Conservation (phyloP, 2,888 invertebrate genomes). For the Thymelicus acteon region DNA sequence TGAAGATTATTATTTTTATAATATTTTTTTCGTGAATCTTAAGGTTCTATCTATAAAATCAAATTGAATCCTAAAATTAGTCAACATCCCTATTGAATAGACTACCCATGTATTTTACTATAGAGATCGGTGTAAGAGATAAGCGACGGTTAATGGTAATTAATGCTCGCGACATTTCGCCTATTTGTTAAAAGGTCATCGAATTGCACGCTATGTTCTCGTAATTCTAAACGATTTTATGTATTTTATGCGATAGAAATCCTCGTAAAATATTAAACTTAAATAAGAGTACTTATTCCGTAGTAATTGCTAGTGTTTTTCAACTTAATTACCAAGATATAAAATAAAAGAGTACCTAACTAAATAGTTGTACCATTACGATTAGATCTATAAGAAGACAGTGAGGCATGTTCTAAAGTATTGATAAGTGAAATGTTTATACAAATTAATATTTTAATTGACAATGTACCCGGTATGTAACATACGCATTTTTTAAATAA, state of each 20-base stretch:
- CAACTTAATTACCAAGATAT: constrained; percentile 20
- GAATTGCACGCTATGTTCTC: background rate
- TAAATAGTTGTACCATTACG: constrained; percentile 3
- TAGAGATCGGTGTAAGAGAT: background rate
- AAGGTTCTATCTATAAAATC: too few species aligned
- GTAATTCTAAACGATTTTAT: background rate
- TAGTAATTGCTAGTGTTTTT: constrained; percentile 32
- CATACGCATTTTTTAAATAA: constrained; percentile 15
- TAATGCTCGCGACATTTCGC: too few species aligned
- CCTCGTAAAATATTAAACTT: constrained; percentile 19
- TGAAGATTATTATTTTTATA: too few species aligned
- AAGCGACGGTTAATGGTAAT: background rate
- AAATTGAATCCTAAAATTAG: too few species aligned
- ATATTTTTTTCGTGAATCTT: too few species aligned
- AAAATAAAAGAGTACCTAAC: constrained; percentile 5
- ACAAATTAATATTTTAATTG: constrained; percentile 21
- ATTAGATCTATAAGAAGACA: constrained; percentile 15
- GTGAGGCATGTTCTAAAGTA: constrained; percentile 12
- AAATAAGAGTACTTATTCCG: constrained; percentile 34
- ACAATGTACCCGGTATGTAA: constrained; percentile 14
- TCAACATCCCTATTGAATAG: too few species aligned
- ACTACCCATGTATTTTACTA: background rate
- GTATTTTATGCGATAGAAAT: background rate
- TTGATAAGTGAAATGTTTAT: constrained; percentile 13
- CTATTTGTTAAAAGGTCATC: background rate